These are phyloP conservation scores for Bimastos eiseni DNA, from an alignment of 2,888 invertebrate genomes.

Conservation along the genomic window DNA sequence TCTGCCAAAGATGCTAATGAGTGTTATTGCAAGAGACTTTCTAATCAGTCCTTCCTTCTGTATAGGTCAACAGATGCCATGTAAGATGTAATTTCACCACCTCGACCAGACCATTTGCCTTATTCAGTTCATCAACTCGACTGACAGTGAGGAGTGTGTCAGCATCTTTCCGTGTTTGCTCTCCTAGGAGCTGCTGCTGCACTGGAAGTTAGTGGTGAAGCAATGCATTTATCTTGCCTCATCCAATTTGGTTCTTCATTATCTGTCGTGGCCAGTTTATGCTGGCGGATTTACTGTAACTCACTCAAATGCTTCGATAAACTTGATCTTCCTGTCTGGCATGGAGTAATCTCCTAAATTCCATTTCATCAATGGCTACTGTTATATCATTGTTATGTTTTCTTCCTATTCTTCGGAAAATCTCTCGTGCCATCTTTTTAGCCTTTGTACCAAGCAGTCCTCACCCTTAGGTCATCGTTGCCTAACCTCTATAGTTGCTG, in stretches of 20 bases:
- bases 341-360: background rate
- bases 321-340: background rate
- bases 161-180: background rate
- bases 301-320: background rate
- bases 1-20: background rate
- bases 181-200: background rate
- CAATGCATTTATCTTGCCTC: background rate
- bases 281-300: background rate
- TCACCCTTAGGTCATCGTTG: too few species aligned
- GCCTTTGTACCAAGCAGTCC: background rate
- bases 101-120: background rate
- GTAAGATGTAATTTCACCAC: background rate
- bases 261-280: background rate
- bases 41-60: too few species aligned
- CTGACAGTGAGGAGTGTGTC: background rate
- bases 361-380: background rate
- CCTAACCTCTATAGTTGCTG: background rate
- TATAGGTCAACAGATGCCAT: background rate
- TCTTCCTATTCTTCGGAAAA: background rate
- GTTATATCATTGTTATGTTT: background rate
- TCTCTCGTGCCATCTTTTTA: background rate
- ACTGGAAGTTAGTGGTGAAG: background rate
- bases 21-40: too few species aligned
- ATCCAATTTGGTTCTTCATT: slow-evolving; percentile 6
- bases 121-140: slow-evolving; percentile 3